Evolutionary conservation across 2,113 vertebrate genomes (phyloP).

Genomic region (Rostratula benghalensis): DNA sequence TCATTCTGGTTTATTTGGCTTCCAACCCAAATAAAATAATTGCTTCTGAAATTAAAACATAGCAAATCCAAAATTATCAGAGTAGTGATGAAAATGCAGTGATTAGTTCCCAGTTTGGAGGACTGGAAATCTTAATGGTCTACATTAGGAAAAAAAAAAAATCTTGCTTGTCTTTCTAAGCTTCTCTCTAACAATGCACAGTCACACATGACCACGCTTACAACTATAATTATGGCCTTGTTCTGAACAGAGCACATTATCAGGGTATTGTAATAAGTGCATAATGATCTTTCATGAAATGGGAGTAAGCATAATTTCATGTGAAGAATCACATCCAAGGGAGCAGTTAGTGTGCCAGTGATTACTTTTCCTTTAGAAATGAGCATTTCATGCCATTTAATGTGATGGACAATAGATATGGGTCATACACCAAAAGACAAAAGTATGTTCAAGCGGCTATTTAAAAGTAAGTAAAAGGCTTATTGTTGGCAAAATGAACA

Average conservation of each 20-base stretch:
- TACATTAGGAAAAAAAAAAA: neutral
- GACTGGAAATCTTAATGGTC: neutral
- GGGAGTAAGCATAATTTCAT: conserved; percentile 20
- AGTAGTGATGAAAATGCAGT: neutral
- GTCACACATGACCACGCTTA: neutral
- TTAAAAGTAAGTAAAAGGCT: conserved; percentile 31
- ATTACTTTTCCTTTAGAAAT: conserved; percentile 46
- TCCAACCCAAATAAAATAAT: neutral
- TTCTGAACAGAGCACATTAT: neutral
- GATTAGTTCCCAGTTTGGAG: neutral
- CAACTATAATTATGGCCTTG: neutral
- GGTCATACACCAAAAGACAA: neutral
- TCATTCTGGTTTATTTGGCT: neutral
- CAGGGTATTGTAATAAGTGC: neutral
- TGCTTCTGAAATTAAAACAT: neutral
- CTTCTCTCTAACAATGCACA: neutral
- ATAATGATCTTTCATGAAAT: conserved; percentile 12
- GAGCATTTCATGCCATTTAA: conserved; percentile 1
- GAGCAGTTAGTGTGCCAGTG: conserved; percentile 3
- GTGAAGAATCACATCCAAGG: neutral
- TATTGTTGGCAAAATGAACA: neutral
- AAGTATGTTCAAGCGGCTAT: neutral
- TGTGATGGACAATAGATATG: neutral
- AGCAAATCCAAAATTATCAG: neutral
- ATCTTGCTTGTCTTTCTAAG: neutral